Percentiles rank a stretch among this genome's conserved stretches.
Evolutionary conservation across 2,797 vertebrate species (phyloP).

Genomic region (Pseudopleuronectes americanus): DNA sequence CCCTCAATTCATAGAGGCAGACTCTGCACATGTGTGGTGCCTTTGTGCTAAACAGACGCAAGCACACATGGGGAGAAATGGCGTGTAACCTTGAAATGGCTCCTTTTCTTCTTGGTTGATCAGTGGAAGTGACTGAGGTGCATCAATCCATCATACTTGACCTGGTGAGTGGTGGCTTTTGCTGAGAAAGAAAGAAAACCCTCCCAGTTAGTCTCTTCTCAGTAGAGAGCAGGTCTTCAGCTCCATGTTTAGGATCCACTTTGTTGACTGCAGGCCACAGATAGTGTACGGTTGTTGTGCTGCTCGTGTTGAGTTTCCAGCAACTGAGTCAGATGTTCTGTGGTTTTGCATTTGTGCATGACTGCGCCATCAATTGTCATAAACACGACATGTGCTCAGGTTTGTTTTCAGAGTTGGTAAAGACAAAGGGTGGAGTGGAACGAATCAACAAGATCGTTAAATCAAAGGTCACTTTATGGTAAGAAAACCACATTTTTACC

Average conservation of each 20-base stretch:
- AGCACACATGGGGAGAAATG: conserved; percentile 13
- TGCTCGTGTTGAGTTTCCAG: conserved; percentile 44
- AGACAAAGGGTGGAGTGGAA: conserved; percentile 31
- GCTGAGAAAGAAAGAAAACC: conserved; percentile 19
- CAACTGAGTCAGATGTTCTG: conserved; percentile 59
- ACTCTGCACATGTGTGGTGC: conserved; percentile 15
- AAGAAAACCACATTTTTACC: conserved; percentile 8
- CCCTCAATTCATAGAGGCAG: conserved; percentile 24
- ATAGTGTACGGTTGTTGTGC: conserved; percentile 35
- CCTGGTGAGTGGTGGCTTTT: conserved; percentile 13
- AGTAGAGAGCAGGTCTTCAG: conserved; percentile 4
- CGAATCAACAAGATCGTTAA: conserved; percentile 32
- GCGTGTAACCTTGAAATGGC: conserved; percentile 37
- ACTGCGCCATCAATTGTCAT: conserved; percentile 54
- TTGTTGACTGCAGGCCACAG: conserved; percentile 15
- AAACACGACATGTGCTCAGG: conserved; percentile 28
- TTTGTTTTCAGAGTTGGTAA: conserved; percentile 44
- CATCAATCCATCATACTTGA: conserved; percentile 26
- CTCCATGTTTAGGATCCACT: conserved; percentile 18
- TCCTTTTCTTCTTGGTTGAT: conserved; percentile 32
- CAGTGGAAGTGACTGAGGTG: conserved; percentile 24
- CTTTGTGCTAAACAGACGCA: conserved; percentile 7
- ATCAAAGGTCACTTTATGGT: conserved; percentile 4
- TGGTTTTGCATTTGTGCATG: conserved; percentile 66
- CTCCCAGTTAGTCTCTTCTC: no score